Percentiles rank a stretch among this genome's conserved stretches.
Conservation (phyloP, 2,888 invertebrate genomes). For the Phlogophora meticulosa region DNA sequence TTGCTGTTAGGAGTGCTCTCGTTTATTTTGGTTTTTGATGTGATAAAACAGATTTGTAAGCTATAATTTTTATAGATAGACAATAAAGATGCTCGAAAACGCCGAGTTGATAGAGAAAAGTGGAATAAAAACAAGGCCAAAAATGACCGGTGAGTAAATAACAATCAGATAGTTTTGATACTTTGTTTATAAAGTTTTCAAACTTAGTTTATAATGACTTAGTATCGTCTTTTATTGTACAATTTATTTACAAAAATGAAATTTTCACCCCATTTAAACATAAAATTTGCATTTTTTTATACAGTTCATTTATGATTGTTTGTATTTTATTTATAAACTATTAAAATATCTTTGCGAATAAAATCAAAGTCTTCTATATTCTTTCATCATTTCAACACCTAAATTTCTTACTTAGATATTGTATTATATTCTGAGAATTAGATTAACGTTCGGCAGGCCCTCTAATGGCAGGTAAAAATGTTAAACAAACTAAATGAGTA, state of each 20-base stretch:
- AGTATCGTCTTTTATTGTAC: background rate
- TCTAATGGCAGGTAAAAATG: background rate
- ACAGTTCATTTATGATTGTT: constrained; percentile 2
- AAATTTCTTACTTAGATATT: constrained; percentile 3
- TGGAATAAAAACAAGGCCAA: constrained; percentile 6
- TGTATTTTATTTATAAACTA: constrained; percentile 9
- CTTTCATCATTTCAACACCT: background rate
- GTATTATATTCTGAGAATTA: constrained; percentile 8
- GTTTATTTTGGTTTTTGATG: constrained; percentile 17
- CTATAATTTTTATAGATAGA: constrained; percentile 2
- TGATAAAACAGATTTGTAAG: constrained; percentile 17
- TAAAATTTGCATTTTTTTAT: constrained; percentile 8
- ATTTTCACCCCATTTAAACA: background rate
- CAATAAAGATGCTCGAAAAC: constrained; percentile 20
- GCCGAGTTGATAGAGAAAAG: constrained; percentile 2
- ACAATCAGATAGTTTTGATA: background rate
- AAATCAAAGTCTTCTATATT: constrained; percentile 4
- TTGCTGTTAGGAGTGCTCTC: constrained; percentile 18
- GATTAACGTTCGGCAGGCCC: too few relatives aligned
- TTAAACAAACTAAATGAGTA: constrained; percentile 5
- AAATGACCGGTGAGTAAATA: constrained; percentile 4
- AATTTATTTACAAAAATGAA: constrained; percentile 6
- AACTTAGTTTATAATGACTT: background rate
- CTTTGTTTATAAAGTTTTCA: background rate
- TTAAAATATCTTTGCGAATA: constrained; percentile 11